A percentile compares a stretch with the other conserved stretches of the same genome.
phyloP scores from a whole-genome alignment of 2,797 vertebrate species.

The Rhinella marina region DNA sequence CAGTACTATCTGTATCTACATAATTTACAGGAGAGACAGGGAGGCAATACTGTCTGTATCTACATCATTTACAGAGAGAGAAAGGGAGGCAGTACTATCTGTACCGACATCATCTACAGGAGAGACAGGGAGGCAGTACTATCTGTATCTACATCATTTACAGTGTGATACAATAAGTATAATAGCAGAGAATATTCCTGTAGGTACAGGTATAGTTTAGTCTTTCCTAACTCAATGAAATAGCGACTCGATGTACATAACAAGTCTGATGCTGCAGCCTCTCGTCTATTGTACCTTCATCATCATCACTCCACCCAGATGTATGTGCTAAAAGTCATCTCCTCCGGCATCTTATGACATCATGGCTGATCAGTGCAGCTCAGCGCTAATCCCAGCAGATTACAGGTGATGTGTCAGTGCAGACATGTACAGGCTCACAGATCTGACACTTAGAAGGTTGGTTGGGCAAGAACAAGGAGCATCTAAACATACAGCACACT shows the following conservation, averaged over 20 bases:
- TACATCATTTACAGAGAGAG: no score
- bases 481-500: not conserved
- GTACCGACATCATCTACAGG: no score
- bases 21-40: no score
- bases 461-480: not conserved
- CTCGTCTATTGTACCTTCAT: not conserved
- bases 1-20: no score
- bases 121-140: no score
- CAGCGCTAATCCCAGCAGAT: not conserved
- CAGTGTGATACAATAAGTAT: no score
- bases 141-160: no score
- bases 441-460: not conserved
- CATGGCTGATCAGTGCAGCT: not conserved
- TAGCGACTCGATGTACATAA: not conserved
- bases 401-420: not conserved
- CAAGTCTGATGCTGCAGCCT: not conserved
- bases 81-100: no score
- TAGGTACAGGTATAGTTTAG: not conserved
- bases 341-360: not conserved
- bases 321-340: not conserved
- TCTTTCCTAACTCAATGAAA: not conserved
- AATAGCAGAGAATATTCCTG: not conserved
- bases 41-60: no score
- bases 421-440: not conserved
- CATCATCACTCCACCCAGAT: not conserved